These are phyloP conservation scores for Smutsia temminckii DNA, from an alignment of 2,797 vertebrate species.

Conservation along the genomic window DNA sequence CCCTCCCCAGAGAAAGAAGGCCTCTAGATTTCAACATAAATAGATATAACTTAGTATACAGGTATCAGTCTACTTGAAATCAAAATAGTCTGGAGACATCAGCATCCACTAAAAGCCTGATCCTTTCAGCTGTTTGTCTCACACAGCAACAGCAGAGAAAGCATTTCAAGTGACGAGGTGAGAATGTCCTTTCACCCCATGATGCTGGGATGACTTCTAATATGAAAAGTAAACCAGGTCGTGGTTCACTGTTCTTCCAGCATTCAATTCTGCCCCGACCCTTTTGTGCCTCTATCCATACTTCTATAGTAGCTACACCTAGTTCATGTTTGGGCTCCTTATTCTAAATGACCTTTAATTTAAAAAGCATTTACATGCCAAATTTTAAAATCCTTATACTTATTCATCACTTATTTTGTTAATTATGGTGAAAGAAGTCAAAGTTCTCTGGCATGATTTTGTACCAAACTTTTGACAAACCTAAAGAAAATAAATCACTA, in stretches of 20 bases:
- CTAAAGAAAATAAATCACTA: slow-evolving; percentile 25
- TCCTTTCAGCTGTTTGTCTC: neutral
- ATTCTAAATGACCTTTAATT: slow-evolving; percentile 14
- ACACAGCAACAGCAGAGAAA: neutral
- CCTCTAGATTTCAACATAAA: slow-evolving; percentile 61
- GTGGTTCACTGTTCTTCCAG: neutral
- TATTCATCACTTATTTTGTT: neutral
- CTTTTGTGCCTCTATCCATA: neutral
- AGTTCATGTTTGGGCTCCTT: neutral
- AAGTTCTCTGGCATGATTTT: slow-evolving; percentile 36
- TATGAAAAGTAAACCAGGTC: neutral
- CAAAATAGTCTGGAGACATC: neutral
- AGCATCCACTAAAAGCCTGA: neutral
- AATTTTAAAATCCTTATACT: neutral
- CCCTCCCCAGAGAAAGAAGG: neutral
- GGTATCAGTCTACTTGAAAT: neutral
- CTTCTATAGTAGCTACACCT: neutral
- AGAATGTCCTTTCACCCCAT: neutral
- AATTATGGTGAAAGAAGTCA: neutral
- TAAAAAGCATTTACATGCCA: slow-evolving; percentile 37
- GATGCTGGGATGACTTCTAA: neutral
- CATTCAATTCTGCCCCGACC: neutral
- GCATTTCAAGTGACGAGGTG: neutral
- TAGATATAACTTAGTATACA: slow-evolving; percentile 3
- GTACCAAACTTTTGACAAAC: slow-evolving; percentile 27